Conservation (phyloP, 2,888 invertebrate genomes). For the Ptilodon capucinus region DNA sequence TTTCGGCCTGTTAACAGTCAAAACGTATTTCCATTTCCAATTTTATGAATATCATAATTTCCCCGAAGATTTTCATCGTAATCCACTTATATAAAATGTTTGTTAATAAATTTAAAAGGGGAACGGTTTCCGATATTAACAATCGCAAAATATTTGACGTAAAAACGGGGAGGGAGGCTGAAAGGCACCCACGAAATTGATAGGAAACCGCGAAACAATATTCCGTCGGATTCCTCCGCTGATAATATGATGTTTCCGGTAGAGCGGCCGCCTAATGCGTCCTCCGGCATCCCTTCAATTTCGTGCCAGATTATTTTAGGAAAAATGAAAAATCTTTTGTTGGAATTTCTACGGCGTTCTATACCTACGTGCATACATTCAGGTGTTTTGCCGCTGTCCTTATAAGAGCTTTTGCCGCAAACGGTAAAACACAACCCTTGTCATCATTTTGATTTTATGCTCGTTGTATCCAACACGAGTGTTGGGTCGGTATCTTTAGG, state of each 20-base stretch:
- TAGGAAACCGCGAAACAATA: conserved; percentile 66
- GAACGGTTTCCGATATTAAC: conserved; percentile 38
- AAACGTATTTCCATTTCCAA: background rate
- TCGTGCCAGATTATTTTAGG: conserved; percentile 47
- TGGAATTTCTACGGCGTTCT: background rate
- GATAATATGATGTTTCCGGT: conserved; percentile 68
- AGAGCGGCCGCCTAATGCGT: conserved; percentile 55
- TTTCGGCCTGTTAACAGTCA: background rate
- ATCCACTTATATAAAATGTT: background rate
- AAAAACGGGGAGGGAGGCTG: conserved; percentile 31
- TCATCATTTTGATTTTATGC: background rate
- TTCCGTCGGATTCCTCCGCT: conserved; percentile 50
- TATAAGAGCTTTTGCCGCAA: background rate
- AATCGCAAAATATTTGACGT: conserved; percentile 37
- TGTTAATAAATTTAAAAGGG: conserved; percentile 23
- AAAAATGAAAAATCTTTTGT: conserved; percentile 4
- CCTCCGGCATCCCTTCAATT: conserved; percentile 47
- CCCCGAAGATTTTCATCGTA: background rate
- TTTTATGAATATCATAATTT: background rate
- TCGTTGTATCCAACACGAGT: no score
- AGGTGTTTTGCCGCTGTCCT: background rate
- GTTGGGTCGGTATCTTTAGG: no score
- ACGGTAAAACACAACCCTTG: background rate
- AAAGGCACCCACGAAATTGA: conserved; percentile 47
- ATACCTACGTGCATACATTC: background rate